Evolutionary conservation across 2,113 vertebrate genomes (phyloP).

Genomic region (Todiramphus saurophagus): DNA sequence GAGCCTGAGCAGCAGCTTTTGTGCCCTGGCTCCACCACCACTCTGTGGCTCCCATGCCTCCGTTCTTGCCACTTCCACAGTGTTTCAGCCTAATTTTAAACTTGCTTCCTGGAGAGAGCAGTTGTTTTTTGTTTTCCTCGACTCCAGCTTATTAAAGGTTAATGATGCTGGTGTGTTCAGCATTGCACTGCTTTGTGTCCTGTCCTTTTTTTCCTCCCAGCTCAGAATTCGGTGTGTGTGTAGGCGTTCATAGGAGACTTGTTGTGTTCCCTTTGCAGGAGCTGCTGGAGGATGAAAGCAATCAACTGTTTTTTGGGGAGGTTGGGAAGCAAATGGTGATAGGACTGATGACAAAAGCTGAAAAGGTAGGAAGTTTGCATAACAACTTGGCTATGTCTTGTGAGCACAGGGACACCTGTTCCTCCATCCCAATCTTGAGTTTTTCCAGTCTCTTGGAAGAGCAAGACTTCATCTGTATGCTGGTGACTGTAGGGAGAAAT

Average conservation of each 20-base stretch:
- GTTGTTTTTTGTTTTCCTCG: not conserved
- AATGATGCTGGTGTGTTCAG: not conserved
- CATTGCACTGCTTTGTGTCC: not conserved
- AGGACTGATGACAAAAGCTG: slow-evolving; percentile 91
- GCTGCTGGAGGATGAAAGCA: slow-evolving; percentile 86
- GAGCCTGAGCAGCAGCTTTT: not conserved
- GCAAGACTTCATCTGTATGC: not conserved
- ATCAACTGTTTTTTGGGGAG: slow-evolving; percentile 92
- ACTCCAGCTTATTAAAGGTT: not conserved
- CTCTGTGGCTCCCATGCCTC: not conserved
- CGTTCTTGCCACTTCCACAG: fast-evolving
- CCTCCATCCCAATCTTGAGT: not conserved
- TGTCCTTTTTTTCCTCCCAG: not conserved
- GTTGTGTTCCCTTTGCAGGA: slow-evolving; percentile 72
- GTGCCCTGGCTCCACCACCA: not conserved
- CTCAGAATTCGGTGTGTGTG: not conserved
- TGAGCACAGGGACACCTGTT: not conserved
- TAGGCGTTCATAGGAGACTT: not conserved
- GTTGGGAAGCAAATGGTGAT: slow-evolving; percentile 95
- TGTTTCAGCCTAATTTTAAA: not conserved
- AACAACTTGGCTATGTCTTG: not conserved
- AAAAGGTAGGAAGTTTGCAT: slow-evolving; percentile 82
- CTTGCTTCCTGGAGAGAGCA: not conserved
- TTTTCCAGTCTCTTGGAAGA: not conserved
- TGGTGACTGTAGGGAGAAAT: not conserved